Base-by-base conservation (phyloP, 2,888 invertebrate genomes). In the Petrolisthes manimaculis region DNA sequence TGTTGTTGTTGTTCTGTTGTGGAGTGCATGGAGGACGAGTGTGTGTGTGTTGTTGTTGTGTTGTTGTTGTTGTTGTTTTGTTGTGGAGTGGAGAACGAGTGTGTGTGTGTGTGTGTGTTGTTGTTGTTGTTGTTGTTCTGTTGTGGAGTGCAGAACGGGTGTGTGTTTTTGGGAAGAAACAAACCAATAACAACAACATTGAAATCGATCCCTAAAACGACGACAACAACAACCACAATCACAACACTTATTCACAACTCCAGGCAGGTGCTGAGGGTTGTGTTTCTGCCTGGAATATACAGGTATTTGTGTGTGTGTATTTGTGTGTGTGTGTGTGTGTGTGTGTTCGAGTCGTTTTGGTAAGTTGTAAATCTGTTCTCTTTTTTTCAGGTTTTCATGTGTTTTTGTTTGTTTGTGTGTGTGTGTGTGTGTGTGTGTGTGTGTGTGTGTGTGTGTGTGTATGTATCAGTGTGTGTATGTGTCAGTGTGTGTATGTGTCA, bases 241-340 rank as follows among this genome's bases (percentile, higher is more conserved):
- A n/a, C n/a, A n/a, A n/a, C n/a, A n/a, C n/a, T n/a, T n/a, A n/a
- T n/a, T n/a, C n/a, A n/a, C n/a, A n/a, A n/a, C n/a, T n/a, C n/a
- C n/a, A n/a, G n/a, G n/a, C n/a, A n/a, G n/a, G n/a, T n/a, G n/a
- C n/a, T n/a, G n/a, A n/a, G n/a, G n/a, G n/a, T n/a, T n/a, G n/a
- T n/a, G n/a, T n/a, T n/a, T n/a, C n/a, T n/a, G n/a, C n/a, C n/a
- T n/a, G n/a, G n/a, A n/a, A n/a, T n/a, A n/a, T n/a, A n/a, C 71
- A 71, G 5, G 5, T n/a, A 5, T 14, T 18, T 37, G 77, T 77
- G 77, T 77, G 37, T 37, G 77, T 77, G 37, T 54, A 21, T 54
- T 12, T 78, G 78, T 78, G 78, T 78, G 78, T 51, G 78, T 54
- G 54, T 78, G 78, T 77, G 77, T 5, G n/a, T 77, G 77, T 77